These are phyloP conservation scores for Pelmatolapia mariae DNA, from an alignment of 2,113 vertebrate genomes.

Conservation along the genomic window DNA sequence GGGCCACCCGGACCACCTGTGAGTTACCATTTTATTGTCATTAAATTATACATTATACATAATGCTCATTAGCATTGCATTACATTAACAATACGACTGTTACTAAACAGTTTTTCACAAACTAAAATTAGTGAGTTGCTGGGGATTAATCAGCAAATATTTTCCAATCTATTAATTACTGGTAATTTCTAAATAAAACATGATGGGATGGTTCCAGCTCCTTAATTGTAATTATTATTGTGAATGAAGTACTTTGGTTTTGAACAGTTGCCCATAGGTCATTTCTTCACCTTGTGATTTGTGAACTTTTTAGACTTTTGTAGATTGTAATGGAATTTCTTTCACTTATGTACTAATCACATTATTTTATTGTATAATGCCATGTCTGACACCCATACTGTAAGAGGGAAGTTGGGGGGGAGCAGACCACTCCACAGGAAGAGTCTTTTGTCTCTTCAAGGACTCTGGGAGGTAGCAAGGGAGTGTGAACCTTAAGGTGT, in stretches of 20 bases:
- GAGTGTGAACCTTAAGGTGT: no score
- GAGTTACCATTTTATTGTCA: slow-evolving; percentile 51
- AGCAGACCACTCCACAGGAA: no score
- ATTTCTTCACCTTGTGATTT: not conserved
- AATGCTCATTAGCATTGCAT: not conserved
- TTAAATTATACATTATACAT: not conserved
- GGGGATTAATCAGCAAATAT: not conserved
- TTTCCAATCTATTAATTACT: not conserved
- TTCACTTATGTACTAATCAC: no score
- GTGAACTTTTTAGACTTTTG: not conserved
- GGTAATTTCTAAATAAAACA: not conserved
- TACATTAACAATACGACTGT: not conserved
- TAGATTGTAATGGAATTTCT: no score
- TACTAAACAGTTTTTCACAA: not conserved
- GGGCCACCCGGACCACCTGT: slow-evolving; percentile 91
- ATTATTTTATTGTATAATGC: no score
- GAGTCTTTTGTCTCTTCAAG: no score
- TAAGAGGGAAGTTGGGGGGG: no score
- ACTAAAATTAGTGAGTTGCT: not conserved
- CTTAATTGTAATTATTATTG: not conserved
- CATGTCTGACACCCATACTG: no score
- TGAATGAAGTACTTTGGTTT: not conserved
- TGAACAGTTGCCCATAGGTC: not conserved
- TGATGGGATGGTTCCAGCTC: not conserved
- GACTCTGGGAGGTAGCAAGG: no score